phyloP scores from a whole-genome alignment of 2,797 vertebrate species.

The Halcyon smyrnensis region DNA sequence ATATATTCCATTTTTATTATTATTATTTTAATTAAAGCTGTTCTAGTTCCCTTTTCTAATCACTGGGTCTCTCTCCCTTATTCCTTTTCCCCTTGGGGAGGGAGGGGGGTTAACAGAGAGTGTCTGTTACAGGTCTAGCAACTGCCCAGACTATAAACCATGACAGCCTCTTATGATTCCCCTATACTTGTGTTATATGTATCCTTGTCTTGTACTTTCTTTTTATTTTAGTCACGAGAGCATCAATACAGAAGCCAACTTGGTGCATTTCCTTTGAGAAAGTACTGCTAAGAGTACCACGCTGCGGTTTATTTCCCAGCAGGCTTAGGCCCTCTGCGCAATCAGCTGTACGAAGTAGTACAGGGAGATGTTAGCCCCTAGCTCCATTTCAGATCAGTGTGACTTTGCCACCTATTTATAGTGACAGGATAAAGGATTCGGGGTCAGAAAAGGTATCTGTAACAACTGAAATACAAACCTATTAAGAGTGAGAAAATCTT shows the following conservation, averaged over 20 bases:
- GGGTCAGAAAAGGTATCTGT: neutral
- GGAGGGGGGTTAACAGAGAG: no score
- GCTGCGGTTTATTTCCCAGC: neutral
- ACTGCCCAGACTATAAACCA: no score
- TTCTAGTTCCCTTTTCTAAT: no score
- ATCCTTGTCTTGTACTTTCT: neutral
- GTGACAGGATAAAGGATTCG: neutral
- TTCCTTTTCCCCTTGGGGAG: no score
- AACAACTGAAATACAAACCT: neutral
- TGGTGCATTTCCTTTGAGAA: neutral
- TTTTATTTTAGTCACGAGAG: neutral
- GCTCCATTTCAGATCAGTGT: neutral
- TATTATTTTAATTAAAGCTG: no score
- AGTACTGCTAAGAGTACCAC: neutral
- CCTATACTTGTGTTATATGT: fast-evolving
- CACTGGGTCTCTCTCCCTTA: no score
- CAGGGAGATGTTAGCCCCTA: fast-evolving
- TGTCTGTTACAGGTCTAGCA: no score
- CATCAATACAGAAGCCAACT: neutral
- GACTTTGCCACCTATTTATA: neutral
- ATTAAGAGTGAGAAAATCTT: neutral
- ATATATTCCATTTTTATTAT: no score
- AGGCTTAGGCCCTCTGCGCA: neutral
- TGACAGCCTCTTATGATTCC: neutral
- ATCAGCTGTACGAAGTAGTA: neutral